Evolutionary conservation across 2,888 invertebrate species (phyloP).

Genomic region (Drosophila yooni): DNA sequence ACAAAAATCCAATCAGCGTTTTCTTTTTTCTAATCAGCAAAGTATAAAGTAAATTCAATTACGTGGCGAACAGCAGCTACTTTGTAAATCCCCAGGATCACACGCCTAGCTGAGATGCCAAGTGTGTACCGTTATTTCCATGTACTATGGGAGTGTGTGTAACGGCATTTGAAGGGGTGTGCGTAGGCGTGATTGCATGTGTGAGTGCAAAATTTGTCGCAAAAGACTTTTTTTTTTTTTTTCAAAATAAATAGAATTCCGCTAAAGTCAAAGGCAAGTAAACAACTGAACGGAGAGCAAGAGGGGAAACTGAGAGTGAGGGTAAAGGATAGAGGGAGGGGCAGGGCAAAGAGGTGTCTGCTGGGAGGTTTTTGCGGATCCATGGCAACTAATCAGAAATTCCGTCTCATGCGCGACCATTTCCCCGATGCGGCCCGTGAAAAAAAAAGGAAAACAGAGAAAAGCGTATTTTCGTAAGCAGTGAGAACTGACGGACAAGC

Average conservation of each 20-base stretch:
- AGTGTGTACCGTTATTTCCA: constrained; percentile 52
- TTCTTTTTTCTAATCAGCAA: constrained; percentile 72
- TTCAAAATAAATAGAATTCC: constrained; percentile 79
- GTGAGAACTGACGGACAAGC: constrained; percentile 21
- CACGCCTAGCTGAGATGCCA: constrained; percentile 53
- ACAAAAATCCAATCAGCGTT: constrained; percentile 72
- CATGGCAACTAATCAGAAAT: constrained; percentile 76
- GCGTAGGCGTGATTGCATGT: constrained; percentile 36
- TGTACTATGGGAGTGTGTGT: constrained; percentile 33
- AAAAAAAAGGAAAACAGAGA: constrained; percentile 11
- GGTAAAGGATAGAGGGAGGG: neutral
- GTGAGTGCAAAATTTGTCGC: constrained; percentile 62
- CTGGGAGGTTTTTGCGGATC: constrained; percentile 41
- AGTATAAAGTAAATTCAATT: constrained; percentile 80
- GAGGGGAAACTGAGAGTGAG: neutral
- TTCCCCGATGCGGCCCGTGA: constrained; percentile 58
- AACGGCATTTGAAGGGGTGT: constrained; percentile 35
- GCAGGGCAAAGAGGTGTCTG: constrained; percentile 18
- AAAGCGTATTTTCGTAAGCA: constrained; percentile 36
- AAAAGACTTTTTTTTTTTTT: constrained; percentile 49
- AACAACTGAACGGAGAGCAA: constrained; percentile 47
- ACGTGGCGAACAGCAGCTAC: constrained; percentile 72
- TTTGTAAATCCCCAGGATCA: constrained; percentile 75
- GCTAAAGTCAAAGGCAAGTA: constrained; percentile 76
- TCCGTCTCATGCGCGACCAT: constrained; percentile 75